Evolutionary conservation across 2,797 vertebrate species (phyloP).

Genomic region (Rhodeus uyekii): DNA sequence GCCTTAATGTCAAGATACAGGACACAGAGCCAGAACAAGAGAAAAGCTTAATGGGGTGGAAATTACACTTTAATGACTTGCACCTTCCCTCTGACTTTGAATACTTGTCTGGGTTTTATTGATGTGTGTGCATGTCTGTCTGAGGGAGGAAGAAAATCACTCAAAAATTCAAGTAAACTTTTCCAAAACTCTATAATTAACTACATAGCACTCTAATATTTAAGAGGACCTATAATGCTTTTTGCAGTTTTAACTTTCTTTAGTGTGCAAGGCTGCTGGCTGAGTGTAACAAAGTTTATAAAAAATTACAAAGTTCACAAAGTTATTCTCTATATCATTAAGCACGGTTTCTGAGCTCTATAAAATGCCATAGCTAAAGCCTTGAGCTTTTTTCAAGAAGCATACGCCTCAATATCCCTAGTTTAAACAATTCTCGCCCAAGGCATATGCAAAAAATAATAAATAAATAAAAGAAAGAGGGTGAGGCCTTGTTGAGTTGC

Average conservation of each 20-base stretch:
- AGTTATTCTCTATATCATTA: not conserved
- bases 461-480: no score
- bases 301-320: not conserved
- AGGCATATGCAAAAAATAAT: no score
- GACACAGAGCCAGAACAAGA: not conserved
- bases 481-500: no score
- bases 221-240: not conserved
- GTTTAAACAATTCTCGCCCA: not conserved
- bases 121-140: not conserved
- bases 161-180: not conserved
- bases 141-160: not conserved
- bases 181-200: not conserved
- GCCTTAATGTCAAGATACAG: not conserved
- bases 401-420: not conserved
- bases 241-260: not conserved
- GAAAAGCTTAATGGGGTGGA: slow-evolving; percentile 27
- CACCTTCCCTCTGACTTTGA: slow-evolving; percentile 15
- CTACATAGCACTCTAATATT: not conserved
- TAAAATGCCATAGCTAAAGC: not conserved
- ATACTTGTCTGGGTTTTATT: not conserved
- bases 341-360: not conserved
- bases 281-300: not conserved
- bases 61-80: slow-evolving; percentile 21
- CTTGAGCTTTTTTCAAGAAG: not conserved
- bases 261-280: no score